Conservation (phyloP, 1,140 invertebrate species). For the Yoshiicerus persimilis region DNA sequence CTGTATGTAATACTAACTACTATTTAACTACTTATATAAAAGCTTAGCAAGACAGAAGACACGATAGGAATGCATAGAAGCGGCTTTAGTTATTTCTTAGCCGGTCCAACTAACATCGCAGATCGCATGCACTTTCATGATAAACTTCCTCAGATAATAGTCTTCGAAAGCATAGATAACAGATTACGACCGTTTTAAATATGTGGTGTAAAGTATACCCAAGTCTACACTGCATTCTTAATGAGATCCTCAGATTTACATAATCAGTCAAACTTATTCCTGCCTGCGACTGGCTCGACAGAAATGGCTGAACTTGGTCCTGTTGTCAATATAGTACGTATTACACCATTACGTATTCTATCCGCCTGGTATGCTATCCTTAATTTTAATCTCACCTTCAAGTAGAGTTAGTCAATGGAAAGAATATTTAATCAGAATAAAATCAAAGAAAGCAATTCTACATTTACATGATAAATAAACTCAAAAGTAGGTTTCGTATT, state of each 20-base stretch:
- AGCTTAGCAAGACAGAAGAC: neutral
- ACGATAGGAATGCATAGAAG: neutral
- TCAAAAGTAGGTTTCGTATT: neutral
- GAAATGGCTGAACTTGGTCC: neutral
- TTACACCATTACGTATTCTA: too few species aligned
- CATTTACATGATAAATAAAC: neutral
- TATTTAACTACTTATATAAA: neutral
- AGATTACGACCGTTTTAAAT: neutral
- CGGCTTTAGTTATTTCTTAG: neutral
- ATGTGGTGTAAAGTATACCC: neutral
- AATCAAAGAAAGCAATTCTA: neutral
- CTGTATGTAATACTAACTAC: neutral
- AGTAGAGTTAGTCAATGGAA: neutral
- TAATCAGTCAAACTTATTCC: neutral
- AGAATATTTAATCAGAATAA: neutral
- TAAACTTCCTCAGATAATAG: neutral
- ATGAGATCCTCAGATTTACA: neutral
- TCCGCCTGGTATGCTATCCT: too few species aligned
- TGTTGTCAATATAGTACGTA: neutral
- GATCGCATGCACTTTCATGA: neutral
- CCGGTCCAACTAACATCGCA: neutral
- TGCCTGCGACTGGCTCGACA: neutral
- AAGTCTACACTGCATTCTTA: neutral
- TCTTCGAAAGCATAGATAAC: neutral
- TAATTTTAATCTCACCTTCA: neutral